Percentiles rank a stretch among this genome's conserved stretches.
Conservation (phyloP, 1,140 invertebrate species). For the Physella acuta region DNA sequence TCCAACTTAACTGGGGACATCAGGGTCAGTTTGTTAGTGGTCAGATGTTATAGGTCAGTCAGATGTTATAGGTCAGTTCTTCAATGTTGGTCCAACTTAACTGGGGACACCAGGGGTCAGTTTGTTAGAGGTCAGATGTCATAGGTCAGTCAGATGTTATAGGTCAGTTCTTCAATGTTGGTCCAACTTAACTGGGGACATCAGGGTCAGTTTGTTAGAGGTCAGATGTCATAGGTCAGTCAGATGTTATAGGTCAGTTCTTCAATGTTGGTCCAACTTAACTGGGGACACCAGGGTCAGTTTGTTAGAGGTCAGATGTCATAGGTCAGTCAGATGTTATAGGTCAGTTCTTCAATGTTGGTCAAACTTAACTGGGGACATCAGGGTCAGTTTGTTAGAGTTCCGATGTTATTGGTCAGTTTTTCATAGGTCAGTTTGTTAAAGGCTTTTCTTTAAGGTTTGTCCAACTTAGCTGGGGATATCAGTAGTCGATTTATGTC, state of each 20-base stretch:
- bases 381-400: not conserved
- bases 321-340: no score
- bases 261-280: slow-evolving; percentile 68
- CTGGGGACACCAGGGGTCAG: slow-evolving; percentile 51
- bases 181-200: slow-evolving; percentile 69
- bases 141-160: no score
- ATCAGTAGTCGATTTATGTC: not conserved
- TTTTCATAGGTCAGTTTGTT: no score
- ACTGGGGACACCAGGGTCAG: slow-evolving; percentile 56
- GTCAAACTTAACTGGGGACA: slow-evolving; percentile 64
- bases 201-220: not conserved
- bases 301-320: no score
- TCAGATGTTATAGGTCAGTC: no score
- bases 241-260: no score
- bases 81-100: slow-evolving; percentile 61
- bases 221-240: no score
- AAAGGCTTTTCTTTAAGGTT: slow-evolving; percentile 65
- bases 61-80: no score
- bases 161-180: slow-evolving; percentile 66
- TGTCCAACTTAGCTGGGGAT: slow-evolving; percentile 69
- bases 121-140: no score
- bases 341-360: slow-evolving; percentile 62
- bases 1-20: slow-evolving; percentile 69
- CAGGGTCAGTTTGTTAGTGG: not conserved
- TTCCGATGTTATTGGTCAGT: no score